phyloP scores from a whole-genome alignment of 2,888 invertebrate genomes.

The Metellina segmentata region DNA sequence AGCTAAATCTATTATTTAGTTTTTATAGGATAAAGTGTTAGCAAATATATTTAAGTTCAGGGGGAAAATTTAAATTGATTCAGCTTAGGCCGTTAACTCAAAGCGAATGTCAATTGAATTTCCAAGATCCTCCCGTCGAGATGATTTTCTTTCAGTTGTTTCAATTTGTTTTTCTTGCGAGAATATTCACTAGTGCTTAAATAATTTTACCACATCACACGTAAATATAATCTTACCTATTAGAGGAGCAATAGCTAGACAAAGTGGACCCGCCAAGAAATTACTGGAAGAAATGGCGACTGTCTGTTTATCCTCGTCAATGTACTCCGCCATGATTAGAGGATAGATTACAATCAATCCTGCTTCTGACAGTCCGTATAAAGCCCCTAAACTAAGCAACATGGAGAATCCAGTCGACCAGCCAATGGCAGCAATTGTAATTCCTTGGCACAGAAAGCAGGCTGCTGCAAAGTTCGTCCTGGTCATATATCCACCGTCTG shows the following conservation, averaged over 20 bases:
- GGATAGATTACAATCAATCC: slow-evolving; percentile 68
- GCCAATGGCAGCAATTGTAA: slow-evolving; percentile 11
- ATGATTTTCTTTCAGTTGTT: not conserved
- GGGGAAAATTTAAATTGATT: too few species aligned
- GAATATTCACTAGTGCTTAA: not conserved
- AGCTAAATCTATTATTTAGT: too few species aligned
- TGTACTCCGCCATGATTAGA: slow-evolving; percentile 51
- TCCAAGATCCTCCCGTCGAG: not conserved
- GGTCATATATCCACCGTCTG: slow-evolving; percentile 70
- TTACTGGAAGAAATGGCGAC: slow-evolving; percentile 64
- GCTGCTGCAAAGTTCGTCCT: slow-evolving; percentile 41
- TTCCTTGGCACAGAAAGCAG: slow-evolving; percentile 56
- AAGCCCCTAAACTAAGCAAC: slow-evolving; percentile 14
- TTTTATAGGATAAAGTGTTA: too few species aligned
- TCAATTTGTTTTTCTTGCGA: not conserved
- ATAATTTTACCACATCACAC: not conserved
- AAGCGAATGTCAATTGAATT: not conserved
- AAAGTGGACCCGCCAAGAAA: slow-evolving; percentile 55
- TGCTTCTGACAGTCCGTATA: slow-evolving; percentile 62
- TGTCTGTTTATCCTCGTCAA: slow-evolving; percentile 58
- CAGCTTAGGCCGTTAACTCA: too few species aligned
- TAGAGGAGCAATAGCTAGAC: slow-evolving; percentile 54
- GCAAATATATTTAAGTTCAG: too few species aligned
- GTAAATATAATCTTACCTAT: slow-evolving; percentile 49
- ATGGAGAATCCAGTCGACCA: slow-evolving; percentile 45